Conservation (phyloP, 1,140 invertebrate genomes). For the Bombus breviceps region DNA sequence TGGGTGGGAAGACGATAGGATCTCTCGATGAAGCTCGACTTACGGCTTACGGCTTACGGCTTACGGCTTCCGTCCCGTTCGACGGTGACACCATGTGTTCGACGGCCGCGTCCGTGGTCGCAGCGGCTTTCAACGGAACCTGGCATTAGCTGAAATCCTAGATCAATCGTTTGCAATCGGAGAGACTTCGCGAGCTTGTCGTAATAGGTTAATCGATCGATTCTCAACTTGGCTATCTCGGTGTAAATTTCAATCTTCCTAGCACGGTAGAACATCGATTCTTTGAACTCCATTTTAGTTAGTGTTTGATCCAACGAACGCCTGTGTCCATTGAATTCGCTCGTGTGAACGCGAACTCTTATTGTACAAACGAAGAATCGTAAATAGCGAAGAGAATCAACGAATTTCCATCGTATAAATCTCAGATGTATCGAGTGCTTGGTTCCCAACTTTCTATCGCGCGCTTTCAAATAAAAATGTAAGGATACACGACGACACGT, state of each 20-base stretch:
- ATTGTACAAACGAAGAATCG: too few species aligned
- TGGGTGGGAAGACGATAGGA: constrained; percentile 66
- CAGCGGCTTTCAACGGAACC: neutral
- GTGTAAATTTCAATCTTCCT: too few species aligned
- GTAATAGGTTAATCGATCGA: neutral
- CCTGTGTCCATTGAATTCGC: too few species aligned
- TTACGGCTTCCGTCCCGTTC: constrained; percentile 48
- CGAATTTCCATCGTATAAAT: too few species aligned
- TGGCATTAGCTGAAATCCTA: constrained; percentile 31
- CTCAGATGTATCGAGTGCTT: too few species aligned
- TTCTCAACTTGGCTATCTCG: neutral
- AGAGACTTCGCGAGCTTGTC: neutral
- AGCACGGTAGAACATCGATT: too few species aligned
- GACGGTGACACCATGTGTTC: constrained; percentile 41
- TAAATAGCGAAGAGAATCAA: too few species aligned
- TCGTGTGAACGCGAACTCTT: too few species aligned
- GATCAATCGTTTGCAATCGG: constrained; percentile 5
- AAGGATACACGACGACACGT: neutral
- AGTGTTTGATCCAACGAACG: too few species aligned
- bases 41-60: constrained; percentile 46
- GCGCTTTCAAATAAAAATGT: too few species aligned
- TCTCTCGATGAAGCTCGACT: constrained; percentile 60
- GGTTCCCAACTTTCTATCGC: too few species aligned
- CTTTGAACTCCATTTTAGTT: too few species aligned
- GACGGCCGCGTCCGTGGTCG: neutral